Evolutionary conservation across 2,113 vertebrate species (phyloP), one percentile per base, ranked within the genome.

Genomic region (Polypterus senegalus): DNA sequence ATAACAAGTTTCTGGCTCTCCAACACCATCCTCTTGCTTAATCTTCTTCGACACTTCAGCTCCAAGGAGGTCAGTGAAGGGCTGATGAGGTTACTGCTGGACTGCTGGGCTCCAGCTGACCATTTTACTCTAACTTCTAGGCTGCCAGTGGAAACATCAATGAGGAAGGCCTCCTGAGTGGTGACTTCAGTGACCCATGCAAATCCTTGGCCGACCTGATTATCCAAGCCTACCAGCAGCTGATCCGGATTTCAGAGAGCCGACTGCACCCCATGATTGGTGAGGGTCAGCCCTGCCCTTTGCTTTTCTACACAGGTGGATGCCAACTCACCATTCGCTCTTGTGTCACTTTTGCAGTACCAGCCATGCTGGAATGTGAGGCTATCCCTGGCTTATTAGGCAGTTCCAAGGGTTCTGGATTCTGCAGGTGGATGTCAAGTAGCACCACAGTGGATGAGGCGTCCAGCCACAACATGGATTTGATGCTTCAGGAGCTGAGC

Each of bases 151-250:
- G 27, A 27, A 27, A 27, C 27, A 69, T 67, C 4, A 75, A 78
- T 0, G 51, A 78, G 1, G 47, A 77, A 6, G 47, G 69, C 45
- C 76, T 78, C 1, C 63, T 74, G 59, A 67, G 72, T 1, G 47
- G 62, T 49, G 77, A 86, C 60, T 59, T 77, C 3, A 77, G 67
- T 55, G 76, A 79, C 49, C 59, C 67, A 63, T 75, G 74, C n/a
- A 69, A 53, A 5, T 54, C 66, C 56, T 74, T 89, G 59, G 73
- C 64, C 3, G 74, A 83, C 61, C 73, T 89, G 66, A 78, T 82
- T 0, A 82, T 91, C 70, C 86, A 84, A 77, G 79, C 85, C 59
- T 87, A 88, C 63, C 88, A 90, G 77, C 87, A 91, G 76, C 83
- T 91, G 10, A 66, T 91, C 60, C 70, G 66, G 65, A 80, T 83